Base-by-base conservation (phyloP, 2,888 invertebrate genomes). In the Cheilosia grossa region DNA sequence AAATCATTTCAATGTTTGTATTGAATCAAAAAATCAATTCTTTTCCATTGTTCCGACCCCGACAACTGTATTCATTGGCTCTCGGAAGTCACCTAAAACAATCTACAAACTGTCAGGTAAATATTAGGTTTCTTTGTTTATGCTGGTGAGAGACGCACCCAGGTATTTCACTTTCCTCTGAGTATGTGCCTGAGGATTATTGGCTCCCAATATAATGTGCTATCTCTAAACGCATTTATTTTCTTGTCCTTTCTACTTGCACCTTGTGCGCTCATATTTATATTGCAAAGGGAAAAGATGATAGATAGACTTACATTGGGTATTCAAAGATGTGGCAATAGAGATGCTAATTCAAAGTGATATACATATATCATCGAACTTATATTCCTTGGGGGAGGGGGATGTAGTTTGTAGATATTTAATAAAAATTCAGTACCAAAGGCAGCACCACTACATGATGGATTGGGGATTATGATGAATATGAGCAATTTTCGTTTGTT, bases 401-500 rank as follows among this genome's bases (percentile, higher is more conserved):
- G n/a, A n/a, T n/a, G n/a, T n/a, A n/a, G n/a, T n/a, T n/a, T 37
- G 13, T 4, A 13, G 10, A 44, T 63, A 54, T 73, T 73, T 64
- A 56, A 74, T 64, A 64, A 64, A 74, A 74, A 64, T 64, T 75
- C 66, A 64, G 66, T 66, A 56, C 37, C 47, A 56, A 54, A 37
- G 19, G 33, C n/a, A 54, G 61, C 72, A 47, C 51, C 51, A 21
- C 17, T 42, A 13, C 42, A 75, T 75, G 74, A 75, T 75, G 58
- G 74, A 75, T 75, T 66, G 74, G 30, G 58, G 66, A 75, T 66
- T 58, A 56, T 66, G 58, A 75, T 75, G 49, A 58, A 66, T 75
- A 56, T 49, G 74, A 51, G 66, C 49, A 58, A 58, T 66, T 44
- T 54, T 59, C 58, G 21, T 40, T 44, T 42, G 51, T 24, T n/a